Base-by-base conservation (phyloP, 2,797 vertebrate species). In the Otolemur crassicaudatus region DNA sequence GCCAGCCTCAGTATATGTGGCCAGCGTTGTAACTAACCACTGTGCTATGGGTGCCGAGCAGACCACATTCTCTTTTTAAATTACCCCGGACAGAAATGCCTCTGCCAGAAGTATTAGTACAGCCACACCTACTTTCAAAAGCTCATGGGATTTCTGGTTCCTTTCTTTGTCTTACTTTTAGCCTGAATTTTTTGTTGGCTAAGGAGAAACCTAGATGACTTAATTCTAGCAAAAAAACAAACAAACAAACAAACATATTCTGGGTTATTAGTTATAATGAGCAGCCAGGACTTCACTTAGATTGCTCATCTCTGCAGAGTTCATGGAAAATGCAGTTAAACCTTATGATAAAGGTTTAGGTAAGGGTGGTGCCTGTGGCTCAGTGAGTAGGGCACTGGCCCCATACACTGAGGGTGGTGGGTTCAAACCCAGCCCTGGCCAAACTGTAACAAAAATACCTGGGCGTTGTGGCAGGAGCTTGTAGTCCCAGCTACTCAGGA, bases 161-260 rank as follows among this genome's bases (percentile, higher is more conserved):
- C 90, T 93, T 81, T 60, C n/a, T 94, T 96, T 53, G 31, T 86
- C 70, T 69, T 90, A 88, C 7, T 60, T 60, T 90, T 46, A 95
- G 34, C 43, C 70, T 95, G 25, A 58, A 53, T 77, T 90, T 77
- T 82, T 86, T 65, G 31, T 91, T 95, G 58, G 46, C 46, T 23
- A 88, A 79, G 23, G 2, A 83, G 84, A 79, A 37, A 90, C 22
- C n/a, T 76, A 34, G n/a, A 11, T 91, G 58, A 27, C 40, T 94
- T 86, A 63, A 37, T 94, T 82, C 63, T 79, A 86, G 46, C 80
- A 72, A 70, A 88, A 53, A 85, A 53, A 56, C 88, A 70, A 29
- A 6, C 11, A 12, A 63, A 29, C 29, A 4, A 40, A 40, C n/a
- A n/a, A 17, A 19, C n/a, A 2, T 87, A 43, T 34, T 91, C 53